phyloP scores from a whole-genome alignment of 2,888 invertebrate genomes.

The Meta bourneti region DNA sequence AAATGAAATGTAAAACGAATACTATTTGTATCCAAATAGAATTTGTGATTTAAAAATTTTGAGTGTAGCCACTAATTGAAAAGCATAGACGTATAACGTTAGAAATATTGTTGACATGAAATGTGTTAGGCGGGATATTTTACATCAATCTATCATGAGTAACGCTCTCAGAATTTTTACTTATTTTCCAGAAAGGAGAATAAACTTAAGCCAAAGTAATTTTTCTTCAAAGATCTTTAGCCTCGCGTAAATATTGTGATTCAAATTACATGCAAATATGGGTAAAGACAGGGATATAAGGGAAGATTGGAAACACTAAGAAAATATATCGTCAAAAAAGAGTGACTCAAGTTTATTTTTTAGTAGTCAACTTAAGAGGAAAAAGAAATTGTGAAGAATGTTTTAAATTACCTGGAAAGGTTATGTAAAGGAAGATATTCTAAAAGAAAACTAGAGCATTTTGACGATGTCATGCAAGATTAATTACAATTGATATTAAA shows the following conservation, averaged over 20 bases:
- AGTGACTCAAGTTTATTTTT: background rate
- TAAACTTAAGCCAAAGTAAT: background rate
- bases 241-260: background rate
- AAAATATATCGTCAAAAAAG: background rate
- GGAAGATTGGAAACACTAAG: background rate
- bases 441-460: too few relatives aligned
- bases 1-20: too few relatives aligned
- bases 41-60: too few relatives aligned
- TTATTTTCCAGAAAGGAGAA: background rate
- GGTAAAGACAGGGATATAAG: background rate
- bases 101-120: background rate
- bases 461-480: too few relatives aligned
- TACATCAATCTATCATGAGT: background rate
- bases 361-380: background rate
- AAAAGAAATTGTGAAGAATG: background rate
- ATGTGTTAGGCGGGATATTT: background rate
- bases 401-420: slow-evolving; percentile 4
- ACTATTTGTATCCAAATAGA: too few relatives aligned
- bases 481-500: too few relatives aligned
- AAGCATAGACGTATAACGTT: background rate
- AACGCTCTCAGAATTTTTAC: background rate
- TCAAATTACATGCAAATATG: background rate
- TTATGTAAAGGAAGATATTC: too few relatives aligned
- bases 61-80: too few relatives aligned
- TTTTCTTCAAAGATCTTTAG: background rate